Evolutionary conservation across 2,797 vertebrate species (phyloP), one percentile per base, ranked within the genome.

Genomic region (Fringilla coelebs): DNA sequence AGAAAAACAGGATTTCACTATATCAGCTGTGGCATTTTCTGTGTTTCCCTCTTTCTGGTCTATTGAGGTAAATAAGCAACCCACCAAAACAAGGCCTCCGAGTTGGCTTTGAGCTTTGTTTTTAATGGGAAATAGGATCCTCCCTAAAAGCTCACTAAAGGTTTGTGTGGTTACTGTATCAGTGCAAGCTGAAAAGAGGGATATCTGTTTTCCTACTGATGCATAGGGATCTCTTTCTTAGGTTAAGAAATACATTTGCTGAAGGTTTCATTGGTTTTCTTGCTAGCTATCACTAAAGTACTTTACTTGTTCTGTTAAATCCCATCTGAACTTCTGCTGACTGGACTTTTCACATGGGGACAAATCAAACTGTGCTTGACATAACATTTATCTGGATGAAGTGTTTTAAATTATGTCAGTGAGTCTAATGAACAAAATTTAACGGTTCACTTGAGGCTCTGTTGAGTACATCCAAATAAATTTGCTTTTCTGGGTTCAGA

Each of bases 301-400:
- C 36, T 84, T 81, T 72, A 52, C 43, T 92, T 31, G 18, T 89
- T 88, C 62, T 88, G 15, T 78, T 75, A 94, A 90, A 86, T 86
- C 55, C 54, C 16, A 21, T 78, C 78, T 88, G 82, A 94, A 84
- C 77, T 90, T 94, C 41, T 94, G 82, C 94, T 95, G 93, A 94
- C 58, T 95, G 73, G 93, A 76, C 83, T 88, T 94, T 84, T 87
- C 90, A 79, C 54, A 72, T 68, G 86, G 82, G 45, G 71, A 73
- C 49, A 36, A 93, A 94, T 58, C 60, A 93, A 95, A 88, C 88
- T 68, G 76, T 78, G 71, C 89, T 90, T 90, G 79, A 95, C 92
- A 70, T 77, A 89, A 90, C 66, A 68, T 79, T 85, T 95, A 77
- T 95, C 67, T 92, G 74, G 82, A 88, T 96, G 79, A 96, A 88